Conservation (phyloP, 2,888 invertebrate genomes). For the Leptinotarsa tumamoca region DNA sequence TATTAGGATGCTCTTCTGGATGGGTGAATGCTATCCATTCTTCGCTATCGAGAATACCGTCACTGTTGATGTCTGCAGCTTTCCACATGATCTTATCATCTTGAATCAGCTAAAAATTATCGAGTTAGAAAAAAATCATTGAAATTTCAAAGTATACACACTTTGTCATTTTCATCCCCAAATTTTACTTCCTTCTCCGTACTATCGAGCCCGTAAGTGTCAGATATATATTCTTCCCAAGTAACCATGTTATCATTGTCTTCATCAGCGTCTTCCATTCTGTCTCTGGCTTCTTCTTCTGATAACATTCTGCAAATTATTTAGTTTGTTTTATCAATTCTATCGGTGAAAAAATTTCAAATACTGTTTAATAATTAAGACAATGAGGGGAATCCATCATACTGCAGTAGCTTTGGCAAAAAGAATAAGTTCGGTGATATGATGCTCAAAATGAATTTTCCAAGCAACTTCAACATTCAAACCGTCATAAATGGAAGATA, state of each 20-base stretch:
- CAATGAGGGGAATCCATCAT: too few species aligned
- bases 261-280: conserved; percentile 87
- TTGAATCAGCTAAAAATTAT: conserved; percentile 69
- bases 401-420: too few species aligned
- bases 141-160: conserved; percentile 39
- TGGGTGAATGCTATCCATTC: conserved; percentile 93
- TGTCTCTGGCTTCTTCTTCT: conserved; percentile 87
- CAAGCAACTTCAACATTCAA: too few species aligned
- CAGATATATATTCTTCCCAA: conserved; percentile 92
- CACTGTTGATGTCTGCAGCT: conserved; percentile 85
- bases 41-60: conserved; percentile 78
- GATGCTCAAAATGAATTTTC: too few species aligned
- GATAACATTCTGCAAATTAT: conserved; percentile 76
- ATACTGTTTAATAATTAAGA: too few species aligned
- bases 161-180: conserved; percentile 58
- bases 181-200: conserved; percentile 47
- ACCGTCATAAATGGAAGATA: too few species aligned
- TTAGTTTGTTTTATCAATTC: background rate
- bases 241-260: conserved; percentile 84
- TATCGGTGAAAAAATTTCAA: too few species aligned
- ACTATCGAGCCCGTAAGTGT: conserved; percentile 80
- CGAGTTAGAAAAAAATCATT: background rate
- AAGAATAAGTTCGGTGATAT: too few species aligned
- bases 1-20: conserved; percentile 92
- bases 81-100: conserved; percentile 91